These are phyloP conservation scores for Plecturocebus donacophilus DNA, from an alignment of 2,113 vertebrate genomes.

Conservation along the genomic window DNA sequence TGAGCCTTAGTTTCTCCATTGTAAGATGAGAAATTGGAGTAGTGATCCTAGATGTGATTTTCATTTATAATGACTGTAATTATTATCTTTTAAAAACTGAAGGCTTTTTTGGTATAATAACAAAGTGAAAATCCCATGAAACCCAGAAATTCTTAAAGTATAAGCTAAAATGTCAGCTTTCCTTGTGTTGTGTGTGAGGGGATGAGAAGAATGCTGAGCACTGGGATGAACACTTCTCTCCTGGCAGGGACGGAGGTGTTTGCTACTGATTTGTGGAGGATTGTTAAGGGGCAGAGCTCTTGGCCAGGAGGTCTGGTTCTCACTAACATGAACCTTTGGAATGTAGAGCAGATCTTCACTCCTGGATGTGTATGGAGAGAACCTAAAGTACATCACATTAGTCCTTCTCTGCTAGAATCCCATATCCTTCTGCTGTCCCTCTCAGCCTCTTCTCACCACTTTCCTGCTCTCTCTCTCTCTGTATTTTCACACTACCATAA, in stretches of 20 bases:
- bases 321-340: not conserved
- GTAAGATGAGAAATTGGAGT: not conserved
- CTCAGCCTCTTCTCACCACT: accelerated
- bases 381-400: not conserved
- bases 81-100: not conserved
- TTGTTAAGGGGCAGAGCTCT: not conserved
- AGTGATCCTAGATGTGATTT: not conserved
- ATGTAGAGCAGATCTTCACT: not conserved
- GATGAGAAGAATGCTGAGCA: not conserved
- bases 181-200: not conserved
- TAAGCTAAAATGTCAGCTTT: not conserved
- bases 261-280: too few species aligned
- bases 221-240: not conserved
- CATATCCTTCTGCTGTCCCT: accelerated
- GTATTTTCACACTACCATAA: too few species aligned
- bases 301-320: not conserved
- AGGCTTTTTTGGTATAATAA: not conserved
- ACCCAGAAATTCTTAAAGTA: not conserved
- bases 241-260: not conserved
- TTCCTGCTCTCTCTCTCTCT: too few species aligned
- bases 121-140: not conserved
- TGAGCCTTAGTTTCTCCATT: not conserved
- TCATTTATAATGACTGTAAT: not conserved
- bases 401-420: not conserved
- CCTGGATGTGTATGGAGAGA: not conserved